Percentiles rank a stretch among this genome's conserved stretches.
Conservation (phyloP, 2,888 invertebrate species). For the Lacanobia wlatinum region DNA sequence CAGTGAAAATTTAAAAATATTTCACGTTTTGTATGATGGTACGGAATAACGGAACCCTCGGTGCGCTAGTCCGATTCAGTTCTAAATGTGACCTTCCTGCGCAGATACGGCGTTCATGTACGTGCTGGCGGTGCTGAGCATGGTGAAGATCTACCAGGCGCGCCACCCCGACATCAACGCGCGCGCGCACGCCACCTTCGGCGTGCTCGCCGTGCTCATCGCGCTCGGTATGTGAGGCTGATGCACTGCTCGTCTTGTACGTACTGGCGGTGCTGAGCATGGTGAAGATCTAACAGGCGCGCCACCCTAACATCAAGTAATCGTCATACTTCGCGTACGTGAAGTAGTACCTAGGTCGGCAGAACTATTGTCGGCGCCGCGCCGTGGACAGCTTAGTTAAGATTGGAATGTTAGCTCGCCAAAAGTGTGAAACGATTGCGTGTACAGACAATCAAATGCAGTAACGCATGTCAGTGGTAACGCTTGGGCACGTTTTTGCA, state of each 20-base stretch:
- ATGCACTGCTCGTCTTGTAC: constrained; percentile 92
- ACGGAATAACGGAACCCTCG: too few species aligned
- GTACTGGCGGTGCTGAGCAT: constrained; percentile 96
- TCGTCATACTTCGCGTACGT: too few species aligned
- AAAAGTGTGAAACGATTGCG: too few species aligned
- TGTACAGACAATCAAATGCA: too few species aligned
- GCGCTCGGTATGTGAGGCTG: constrained; percentile 87
- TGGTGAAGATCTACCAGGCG: constrained; percentile 97
- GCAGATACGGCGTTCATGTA: constrained; percentile 98
- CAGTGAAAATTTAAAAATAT: too few species aligned
- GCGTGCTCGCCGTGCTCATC: constrained; percentile 94
- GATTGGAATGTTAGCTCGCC: too few species aligned
- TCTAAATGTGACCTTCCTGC: constrained; percentile 49
- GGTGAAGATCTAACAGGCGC: constrained; percentile 96
- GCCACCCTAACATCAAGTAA: constrained; percentile 98
- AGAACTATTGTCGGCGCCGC: constrained; percentile 88
- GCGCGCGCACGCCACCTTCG: constrained; percentile 95
- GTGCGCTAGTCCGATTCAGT: too few species aligned
- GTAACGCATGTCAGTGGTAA: too few species aligned
- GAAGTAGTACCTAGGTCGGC: too few species aligned
- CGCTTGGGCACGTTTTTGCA: too few species aligned
- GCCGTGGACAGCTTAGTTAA: constrained; percentile 77
- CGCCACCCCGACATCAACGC: constrained; percentile 98
- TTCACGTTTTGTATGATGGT: too few species aligned
- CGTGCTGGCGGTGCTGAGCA: constrained; percentile 96